These are phyloP conservation scores for Villa cingulata DNA, from an alignment of 2,888 invertebrate genomes.

Conservation along the genomic window DNA sequence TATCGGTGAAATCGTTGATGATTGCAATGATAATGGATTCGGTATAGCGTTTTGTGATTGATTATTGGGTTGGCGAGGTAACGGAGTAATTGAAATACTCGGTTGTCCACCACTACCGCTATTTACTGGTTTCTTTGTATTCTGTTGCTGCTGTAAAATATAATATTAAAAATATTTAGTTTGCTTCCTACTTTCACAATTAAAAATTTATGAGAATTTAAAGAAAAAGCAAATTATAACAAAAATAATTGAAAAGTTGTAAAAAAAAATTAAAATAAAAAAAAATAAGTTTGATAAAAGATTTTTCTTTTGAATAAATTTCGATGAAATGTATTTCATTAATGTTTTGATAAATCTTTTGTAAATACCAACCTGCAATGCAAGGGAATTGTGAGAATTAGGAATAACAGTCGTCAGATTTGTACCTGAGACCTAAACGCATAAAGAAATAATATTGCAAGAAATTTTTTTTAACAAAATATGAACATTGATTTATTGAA, in stretches of 20 bases:
- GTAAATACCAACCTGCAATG: constrained; percentile 19
- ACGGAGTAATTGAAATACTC: constrained; percentile 79
- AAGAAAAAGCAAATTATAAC: no score
- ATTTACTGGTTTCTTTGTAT: constrained; percentile 12
- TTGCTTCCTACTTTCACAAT: background rate
- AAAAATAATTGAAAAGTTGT: no score
- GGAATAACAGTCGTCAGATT: constrained; percentile 21
- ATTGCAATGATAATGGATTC: constrained; percentile 45
- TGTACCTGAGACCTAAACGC: constrained; percentile 20
- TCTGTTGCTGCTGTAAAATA: background rate
- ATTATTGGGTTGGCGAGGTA: constrained; percentile 50
- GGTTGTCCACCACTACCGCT: no score
- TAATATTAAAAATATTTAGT: no score
- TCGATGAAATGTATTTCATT: no score
- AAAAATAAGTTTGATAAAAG: no score
- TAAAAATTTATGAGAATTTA: no score
- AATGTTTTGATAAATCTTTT: no score
- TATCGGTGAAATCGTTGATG: constrained; percentile 69
- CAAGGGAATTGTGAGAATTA: constrained; percentile 19
- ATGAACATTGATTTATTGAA: no score
- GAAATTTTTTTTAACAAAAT: no score
- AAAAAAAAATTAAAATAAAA: background rate
- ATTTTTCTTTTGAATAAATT: no score
- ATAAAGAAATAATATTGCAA: constrained; percentile 15
- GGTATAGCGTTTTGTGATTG: constrained; percentile 14